These are phyloP conservation scores for Drosophila albomicans DNA, from an alignment of 1,140 invertebrate species.

Conservation along the genomic window DNA sequence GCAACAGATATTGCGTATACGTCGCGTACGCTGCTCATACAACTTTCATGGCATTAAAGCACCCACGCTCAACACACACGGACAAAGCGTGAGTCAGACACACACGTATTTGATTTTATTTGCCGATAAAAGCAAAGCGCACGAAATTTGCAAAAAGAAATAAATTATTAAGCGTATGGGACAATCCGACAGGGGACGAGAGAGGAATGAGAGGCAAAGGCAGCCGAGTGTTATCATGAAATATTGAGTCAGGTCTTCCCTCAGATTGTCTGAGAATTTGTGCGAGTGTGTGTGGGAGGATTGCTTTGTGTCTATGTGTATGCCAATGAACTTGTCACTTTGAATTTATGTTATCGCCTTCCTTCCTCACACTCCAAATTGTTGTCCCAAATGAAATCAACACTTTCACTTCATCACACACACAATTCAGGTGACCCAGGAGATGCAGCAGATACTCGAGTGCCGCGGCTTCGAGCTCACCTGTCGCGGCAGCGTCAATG, in stretches of 20 bases:
- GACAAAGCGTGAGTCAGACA: neutral
- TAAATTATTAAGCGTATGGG: slow-evolving; percentile 74
- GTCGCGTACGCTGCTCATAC: slow-evolving; percentile 6
- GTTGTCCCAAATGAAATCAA: slow-evolving; percentile 23
- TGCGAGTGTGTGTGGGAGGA: slow-evolving; percentile 21
- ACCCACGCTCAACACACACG: too few species aligned
- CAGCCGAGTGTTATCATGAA: slow-evolving; percentile 68
- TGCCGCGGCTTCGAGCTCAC: slow-evolving; percentile 90
- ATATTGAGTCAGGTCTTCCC: slow-evolving; percentile 56
- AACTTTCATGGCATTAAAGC: slow-evolving; percentile 7
- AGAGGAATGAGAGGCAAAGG: neutral
- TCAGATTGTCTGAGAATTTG: slow-evolving; percentile 23
- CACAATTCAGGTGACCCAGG: slow-evolving; percentile 91
- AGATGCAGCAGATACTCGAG: slow-evolving; percentile 92
- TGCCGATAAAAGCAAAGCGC: slow-evolving; percentile 65
- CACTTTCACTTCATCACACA: slow-evolving; percentile 24
- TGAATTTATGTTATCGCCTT: slow-evolving; percentile 72
- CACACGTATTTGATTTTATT: slow-evolving; percentile 73
- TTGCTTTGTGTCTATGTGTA: neutral
- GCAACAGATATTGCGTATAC: slow-evolving; percentile 29
- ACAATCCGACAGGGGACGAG: slow-evolving; percentile 1
- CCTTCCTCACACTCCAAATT: neutral
- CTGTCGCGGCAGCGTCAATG: slow-evolving; percentile 93
- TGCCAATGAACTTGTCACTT: slow-evolving; percentile 74
- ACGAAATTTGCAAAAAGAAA: slow-evolving; percentile 69